Evolutionary conservation across 2,113 vertebrate species (phyloP), one percentile per base, ranked within the genome.

Genomic region (Apeltes quadracus): DNA sequence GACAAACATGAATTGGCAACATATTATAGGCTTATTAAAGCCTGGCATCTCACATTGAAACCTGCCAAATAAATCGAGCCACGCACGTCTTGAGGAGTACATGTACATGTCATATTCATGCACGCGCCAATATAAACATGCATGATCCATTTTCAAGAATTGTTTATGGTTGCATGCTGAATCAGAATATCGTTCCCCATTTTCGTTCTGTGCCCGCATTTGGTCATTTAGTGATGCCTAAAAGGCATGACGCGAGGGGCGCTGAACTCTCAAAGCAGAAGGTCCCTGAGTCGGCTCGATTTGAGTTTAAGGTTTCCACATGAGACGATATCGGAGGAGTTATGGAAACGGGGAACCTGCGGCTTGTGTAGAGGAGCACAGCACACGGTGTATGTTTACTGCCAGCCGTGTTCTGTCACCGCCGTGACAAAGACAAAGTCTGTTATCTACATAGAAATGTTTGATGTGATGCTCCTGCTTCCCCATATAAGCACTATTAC

Each of bases 351-450:
- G 48, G 55, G 46, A 61, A 67, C 18, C 16, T 43, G 72, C 48
- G 57, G 56, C 61, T 23, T 73, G 76, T 43, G 56, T n/a, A 25
- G 54, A n/a, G 10, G 54, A n/a, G 10, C 64, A 43, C 32, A 56
- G 66, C 48, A 43, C 46, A 32, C n/a, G 53, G 27, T 62, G 61
- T 38, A 5, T 51, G 68, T 51, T 32, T 44, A 68, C n/a, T n/a
- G n/a, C n/a, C n/a, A n/a, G n/a, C n/a, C n/a, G n/a, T n/a, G 78
- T 63, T 82, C 81, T 59, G 46, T 81, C 82, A 85, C 25, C 65
- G 36, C 46, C 74, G 83, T 79, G 73, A 83, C 85, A 83, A 69
- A 86, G 83, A 76, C 78, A 69, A 57, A 25, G 16, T 73, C 50
- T 46, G 57, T 58, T 18, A 23, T 3, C 27, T 43, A 14, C 56